These are phyloP conservation scores for Volucella zonaria DNA, from an alignment of 2,888 invertebrate species.

Conservation along the genomic window DNA sequence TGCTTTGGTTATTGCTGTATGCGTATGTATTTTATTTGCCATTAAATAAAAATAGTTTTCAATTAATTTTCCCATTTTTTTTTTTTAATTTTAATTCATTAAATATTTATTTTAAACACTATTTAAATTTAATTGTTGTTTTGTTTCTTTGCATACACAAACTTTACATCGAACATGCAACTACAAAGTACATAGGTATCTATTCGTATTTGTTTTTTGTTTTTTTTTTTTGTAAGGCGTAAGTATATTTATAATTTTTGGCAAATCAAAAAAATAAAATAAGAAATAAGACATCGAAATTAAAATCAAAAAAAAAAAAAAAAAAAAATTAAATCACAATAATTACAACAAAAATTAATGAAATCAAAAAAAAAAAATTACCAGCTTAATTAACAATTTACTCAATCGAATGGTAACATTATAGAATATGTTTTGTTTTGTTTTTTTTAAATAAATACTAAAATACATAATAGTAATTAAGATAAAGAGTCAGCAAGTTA, in stretches of 20 bases:
- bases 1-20: conserved; percentile 83
- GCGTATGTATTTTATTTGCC: conserved; percentile 76
- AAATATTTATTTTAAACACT: conserved; percentile 55
- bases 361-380: conserved; percentile 33
- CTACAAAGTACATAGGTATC: conserved; percentile 29
- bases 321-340: conserved; percentile 55
- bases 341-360: conserved; percentile 20
- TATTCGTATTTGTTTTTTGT: conserved; percentile 28
- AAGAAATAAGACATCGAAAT: conserved; percentile 18
- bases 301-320: conserved; percentile 30
- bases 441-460: conserved; percentile 57
- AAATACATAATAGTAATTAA: conserved; percentile 25
- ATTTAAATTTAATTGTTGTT: conserved; percentile 46
- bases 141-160: conserved; percentile 28
- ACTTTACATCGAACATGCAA: conserved; percentile 20
- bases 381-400: conserved; percentile 44
- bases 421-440: conserved; percentile 37
- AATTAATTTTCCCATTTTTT: conserved; percentile 29
- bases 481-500: conserved; percentile 43
- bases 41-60: conserved; percentile 66
- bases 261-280: conserved; percentile 52
- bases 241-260: conserved; percentile 15
- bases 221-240: background rate
- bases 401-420: conserved; percentile 34
- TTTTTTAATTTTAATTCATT: conserved; percentile 4